Base-by-base conservation (phyloP, 2,888 invertebrate genomes). In the Eumerus sabulonum region DNA sequence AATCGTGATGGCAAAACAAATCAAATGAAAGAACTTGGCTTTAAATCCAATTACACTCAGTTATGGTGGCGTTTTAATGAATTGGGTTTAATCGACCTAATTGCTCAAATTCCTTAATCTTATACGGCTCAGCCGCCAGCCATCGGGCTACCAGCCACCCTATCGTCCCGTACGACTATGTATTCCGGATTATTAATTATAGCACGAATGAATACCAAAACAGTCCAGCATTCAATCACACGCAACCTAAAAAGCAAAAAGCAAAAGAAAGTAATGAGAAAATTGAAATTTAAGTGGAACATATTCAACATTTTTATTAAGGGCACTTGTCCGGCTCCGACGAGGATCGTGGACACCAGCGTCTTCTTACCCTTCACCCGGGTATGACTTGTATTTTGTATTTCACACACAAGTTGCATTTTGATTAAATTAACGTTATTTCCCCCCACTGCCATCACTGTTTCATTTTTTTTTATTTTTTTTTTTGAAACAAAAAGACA, bases 231-330 rank as follows among this genome's bases (percentile, higher is more conserved):
- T 63, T 68, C 53, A 63, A 48, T 48, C 63, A 67, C 12, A 73
- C 18, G 51, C 42, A 47, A 27, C 54, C 38, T n/a, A n/a, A n/a
- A n/a, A n/a, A n/a, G n/a, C n/a, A n/a, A n/a, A n/a, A n/a, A 77
- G 59, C 63, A 73, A 73, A 68, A 77, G 7, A 73, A 73, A 67
- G 67, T 72, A 63, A 72, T 67, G 67, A 77, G 53, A 62, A 79
- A 68, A 79, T 70, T 76, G 13, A 57, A 50, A 60, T 53, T 76
- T 57, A 76, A 81, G 81, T 81, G 81, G 81, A 81, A 81, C 81
- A 81, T 57, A 76, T 76, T 81, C 81, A 81, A 18, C 81, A 76
- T 81, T 81, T 81, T 81, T 76, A 81, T 81, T 81, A 81, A 81
- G 76, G 76, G 81, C 81, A 81, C 81, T 81, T 81, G 79, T 74